phyloP scores from a whole-genome alignment of 2,888 invertebrate species.

The Leucania comma region DNA sequence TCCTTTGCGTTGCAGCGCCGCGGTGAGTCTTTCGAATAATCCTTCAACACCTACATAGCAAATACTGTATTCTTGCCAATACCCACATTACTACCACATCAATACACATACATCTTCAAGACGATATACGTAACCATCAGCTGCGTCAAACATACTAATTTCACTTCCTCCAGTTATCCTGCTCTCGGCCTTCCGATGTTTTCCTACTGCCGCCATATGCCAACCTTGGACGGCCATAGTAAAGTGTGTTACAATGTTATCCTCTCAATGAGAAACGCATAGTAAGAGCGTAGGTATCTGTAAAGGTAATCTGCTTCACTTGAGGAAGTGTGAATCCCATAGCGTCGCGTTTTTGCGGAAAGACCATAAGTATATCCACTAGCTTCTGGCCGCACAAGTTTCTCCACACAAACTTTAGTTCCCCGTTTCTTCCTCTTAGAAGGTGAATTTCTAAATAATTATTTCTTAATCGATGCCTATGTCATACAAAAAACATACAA shows the following conservation, averaged over 20 bases:
- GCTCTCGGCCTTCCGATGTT: constrained; percentile 38
- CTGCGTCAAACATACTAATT: constrained; percentile 55
- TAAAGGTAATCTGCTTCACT: constrained; percentile 22
- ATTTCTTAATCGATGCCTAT: too few species aligned
- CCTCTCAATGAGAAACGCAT: constrained; percentile 41
- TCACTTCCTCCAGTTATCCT: constrained; percentile 56
- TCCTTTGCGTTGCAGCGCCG: too few species aligned
- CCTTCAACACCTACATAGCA: too few species aligned
- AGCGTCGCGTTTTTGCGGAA: constrained; percentile 7
- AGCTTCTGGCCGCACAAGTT: too few species aligned
- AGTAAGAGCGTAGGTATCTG: constrained; percentile 6
- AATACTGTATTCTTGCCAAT: background rate
- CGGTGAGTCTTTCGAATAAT: too few species aligned
- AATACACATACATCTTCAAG: constrained; percentile 17
- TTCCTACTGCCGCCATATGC: constrained; percentile 43
- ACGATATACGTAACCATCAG: constrained; percentile 8
- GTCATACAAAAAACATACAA: too few species aligned
- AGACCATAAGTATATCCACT: background rate
- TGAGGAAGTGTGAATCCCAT: constrained; percentile 31
- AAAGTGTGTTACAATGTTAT: constrained; percentile 29
- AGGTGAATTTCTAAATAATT: too few species aligned
- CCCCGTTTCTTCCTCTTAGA: too few species aligned
- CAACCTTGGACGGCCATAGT: constrained; percentile 40
- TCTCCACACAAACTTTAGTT: too few species aligned
- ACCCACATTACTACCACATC: background rate